These are phyloP conservation scores for Pelagia noctiluca DNA, from an alignment of 30 jellyfish, hydroid and myxozoan genomes.

Conservation along the genomic window DNA sequence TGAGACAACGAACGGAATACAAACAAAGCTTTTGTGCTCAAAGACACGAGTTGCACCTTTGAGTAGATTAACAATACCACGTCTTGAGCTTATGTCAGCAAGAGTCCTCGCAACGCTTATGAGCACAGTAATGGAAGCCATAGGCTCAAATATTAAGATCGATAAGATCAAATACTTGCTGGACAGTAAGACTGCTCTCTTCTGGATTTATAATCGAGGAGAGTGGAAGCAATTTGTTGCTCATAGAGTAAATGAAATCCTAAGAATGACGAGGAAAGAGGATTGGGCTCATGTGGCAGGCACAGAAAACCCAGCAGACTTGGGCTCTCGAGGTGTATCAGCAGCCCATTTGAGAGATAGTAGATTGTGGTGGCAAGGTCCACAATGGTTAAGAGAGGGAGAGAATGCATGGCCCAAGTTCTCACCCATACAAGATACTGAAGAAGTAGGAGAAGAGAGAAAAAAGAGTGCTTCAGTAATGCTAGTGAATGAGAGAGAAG, in stretches of 20 bases:
- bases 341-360: constrained; percentile 22
- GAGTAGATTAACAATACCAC: not conserved
- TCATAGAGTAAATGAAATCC: constrained; percentile 24
- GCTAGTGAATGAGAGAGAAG: constrained; percentile 7
- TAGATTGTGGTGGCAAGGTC: constrained; percentile 52
- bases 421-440: constrained; percentile 2
- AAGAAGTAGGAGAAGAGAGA: constrained; percentile 2
- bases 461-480: constrained; percentile 21
- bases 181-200: constrained; percentile 25
- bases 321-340: constrained; percentile 45
- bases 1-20: constrained; percentile 4
- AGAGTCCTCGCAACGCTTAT: constrained; percentile 11
- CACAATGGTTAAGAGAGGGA: constrained; percentile 24
- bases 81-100: constrained; percentile 30
- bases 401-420: constrained; percentile 10
- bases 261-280: constrained; percentile 3
- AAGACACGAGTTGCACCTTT: constrained; percentile 4
- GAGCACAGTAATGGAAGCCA: constrained; percentile 18
- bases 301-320: constrained; percentile 36
- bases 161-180: not conserved
- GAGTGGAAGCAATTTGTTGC: constrained; percentile 44
- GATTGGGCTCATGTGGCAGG: constrained; percentile 42
- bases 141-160: constrained; percentile 1
- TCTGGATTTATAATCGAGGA: constrained; percentile 22
- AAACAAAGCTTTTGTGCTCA: not conserved